Evolutionary conservation across 2,888 invertebrate species (phyloP).

Genomic region (Microplitis manilae): DNA sequence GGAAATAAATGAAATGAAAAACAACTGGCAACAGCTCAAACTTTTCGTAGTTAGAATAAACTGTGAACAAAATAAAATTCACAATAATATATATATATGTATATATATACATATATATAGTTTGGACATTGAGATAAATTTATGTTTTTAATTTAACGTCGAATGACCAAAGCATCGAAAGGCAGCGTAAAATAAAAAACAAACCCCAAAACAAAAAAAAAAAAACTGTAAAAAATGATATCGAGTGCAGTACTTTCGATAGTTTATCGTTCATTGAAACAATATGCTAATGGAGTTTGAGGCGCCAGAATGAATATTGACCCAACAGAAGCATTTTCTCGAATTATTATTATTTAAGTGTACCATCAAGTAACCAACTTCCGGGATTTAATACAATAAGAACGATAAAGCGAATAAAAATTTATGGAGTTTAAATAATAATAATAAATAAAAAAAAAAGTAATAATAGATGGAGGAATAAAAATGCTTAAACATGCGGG

Average conservation of each 20-base stretch:
- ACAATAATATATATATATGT: background rate
- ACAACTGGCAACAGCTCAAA: slow-evolving; percentile 34
- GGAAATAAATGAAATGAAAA: slow-evolving; percentile 31
- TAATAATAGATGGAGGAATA: background rate
- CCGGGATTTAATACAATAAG: background rate
- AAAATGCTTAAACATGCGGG: slow-evolving; percentile 24
- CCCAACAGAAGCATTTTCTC: background rate
- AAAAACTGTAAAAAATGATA: slow-evolving; percentile 65
- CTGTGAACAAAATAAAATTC: slow-evolving; percentile 25
- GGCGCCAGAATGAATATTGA: slow-evolving; percentile 26
- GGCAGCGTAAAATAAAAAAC: slow-evolving; percentile 39
- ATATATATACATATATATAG: background rate
- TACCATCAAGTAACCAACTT: background rate
- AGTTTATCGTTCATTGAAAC: slow-evolving; percentile 69
- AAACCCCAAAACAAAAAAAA: slow-evolving; percentile 57
- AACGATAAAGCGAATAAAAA: too few species aligned
- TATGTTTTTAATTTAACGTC: slow-evolving; percentile 71
- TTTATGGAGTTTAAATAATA: slow-evolving; percentile 20
- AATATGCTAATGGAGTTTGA: slow-evolving; percentile 68
- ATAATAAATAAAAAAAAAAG: slow-evolving; percentile 22
- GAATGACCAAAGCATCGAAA: slow-evolving; percentile 62
- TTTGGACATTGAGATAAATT: slow-evolving; percentile 57
- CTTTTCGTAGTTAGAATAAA: slow-evolving; percentile 25
- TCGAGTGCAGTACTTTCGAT: slow-evolving; percentile 55
- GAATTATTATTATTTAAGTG: slow-evolving; percentile 3